phyloP scores from a whole-genome alignment of 2,113 vertebrate species.

The Nipponia nippon region DNA sequence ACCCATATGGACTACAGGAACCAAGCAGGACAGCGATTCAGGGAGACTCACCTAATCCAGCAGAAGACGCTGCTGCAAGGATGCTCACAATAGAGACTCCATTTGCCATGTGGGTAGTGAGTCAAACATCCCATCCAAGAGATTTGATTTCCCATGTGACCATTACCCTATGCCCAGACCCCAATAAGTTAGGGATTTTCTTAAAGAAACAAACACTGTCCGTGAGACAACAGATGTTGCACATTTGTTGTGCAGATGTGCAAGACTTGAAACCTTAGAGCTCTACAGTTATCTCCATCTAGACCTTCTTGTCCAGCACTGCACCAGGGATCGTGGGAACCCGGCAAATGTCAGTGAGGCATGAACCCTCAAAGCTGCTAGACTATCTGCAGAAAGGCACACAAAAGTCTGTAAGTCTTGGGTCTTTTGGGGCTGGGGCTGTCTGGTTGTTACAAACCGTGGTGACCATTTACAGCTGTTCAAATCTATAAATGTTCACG shows the following conservation, averaged over 20 bases:
- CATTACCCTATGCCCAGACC: neutral
- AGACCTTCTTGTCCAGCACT: neutral
- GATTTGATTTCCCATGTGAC: neutral
- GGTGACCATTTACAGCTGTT: neutral
- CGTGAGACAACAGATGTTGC: neutral
- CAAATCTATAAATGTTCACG: neutral
- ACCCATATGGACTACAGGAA: neutral
- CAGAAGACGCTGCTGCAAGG: neutral
- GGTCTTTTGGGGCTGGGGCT: neutral
- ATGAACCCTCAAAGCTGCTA: neutral
- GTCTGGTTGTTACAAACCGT: neutral
- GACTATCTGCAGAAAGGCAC: neutral
- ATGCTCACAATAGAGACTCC: neutral
- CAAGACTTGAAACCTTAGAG: neutral
- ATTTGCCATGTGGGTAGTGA: neutral
- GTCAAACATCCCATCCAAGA: neutral
- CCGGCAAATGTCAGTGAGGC: neutral
- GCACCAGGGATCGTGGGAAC: neutral
- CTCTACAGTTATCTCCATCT: neutral
- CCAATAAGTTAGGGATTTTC: neutral
- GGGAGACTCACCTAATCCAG: neutral
- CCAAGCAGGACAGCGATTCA: neutral
- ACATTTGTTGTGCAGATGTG: conserved; percentile 4
- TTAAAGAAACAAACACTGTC: neutral
- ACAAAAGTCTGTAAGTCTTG: neutral